Evolutionary conservation across 2,797 vertebrate species (phyloP).

Genomic region (Phylloscopus collybita): DNA sequence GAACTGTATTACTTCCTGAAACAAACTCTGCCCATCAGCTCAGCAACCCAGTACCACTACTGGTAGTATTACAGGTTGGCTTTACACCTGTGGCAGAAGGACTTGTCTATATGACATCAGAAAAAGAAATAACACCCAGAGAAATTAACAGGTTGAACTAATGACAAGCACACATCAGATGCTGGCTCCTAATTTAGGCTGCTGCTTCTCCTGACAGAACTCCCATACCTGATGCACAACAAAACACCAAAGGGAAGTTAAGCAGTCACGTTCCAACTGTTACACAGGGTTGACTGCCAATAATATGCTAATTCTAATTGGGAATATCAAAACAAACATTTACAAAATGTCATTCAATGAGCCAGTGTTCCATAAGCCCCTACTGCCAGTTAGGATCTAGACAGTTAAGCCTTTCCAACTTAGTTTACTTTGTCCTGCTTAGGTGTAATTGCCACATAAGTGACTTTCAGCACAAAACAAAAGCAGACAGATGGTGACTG

Average conservation of each 20-base stretch:
- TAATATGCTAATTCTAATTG: conserved; percentile 29
- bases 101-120: not conserved
- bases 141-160: not conserved
- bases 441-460: not conserved
- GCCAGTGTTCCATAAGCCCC: not conserved
- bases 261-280: not conserved
- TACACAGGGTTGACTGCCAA: not conserved
- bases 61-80: not conserved
- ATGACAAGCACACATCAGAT: not conserved
- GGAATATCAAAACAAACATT: conserved; percentile 43
- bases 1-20: not conserved
- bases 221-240: not conserved
- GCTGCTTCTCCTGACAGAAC: not conserved
- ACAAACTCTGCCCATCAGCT: not conserved
- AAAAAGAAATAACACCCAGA: not conserved
- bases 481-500: not conserved
- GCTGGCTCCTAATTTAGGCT: not conserved
- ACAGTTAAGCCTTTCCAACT: not conserved
- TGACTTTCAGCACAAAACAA: not conserved
- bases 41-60: not conserved
- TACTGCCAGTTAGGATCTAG: not conserved
- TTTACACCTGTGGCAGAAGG: not conserved
- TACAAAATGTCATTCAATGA: not conserved
- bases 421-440: not conserved
- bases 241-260: conserved; percentile 7